These are phyloP conservation scores for Peribatodes rhomboidaria DNA, from an alignment of 2,888 invertebrate genomes.

Conservation along the genomic window DNA sequence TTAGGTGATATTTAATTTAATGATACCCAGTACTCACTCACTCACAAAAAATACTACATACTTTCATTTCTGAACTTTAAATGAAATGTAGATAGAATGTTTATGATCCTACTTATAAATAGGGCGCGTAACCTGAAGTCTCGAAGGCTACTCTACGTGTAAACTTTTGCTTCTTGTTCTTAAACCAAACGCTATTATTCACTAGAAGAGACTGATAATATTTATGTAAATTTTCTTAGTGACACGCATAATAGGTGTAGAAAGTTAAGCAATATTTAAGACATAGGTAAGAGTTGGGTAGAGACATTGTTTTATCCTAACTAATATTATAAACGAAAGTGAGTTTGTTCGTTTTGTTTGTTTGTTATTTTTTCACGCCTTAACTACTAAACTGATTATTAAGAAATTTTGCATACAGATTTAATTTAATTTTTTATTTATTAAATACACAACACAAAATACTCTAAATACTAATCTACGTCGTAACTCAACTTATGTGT, in stretches of 20 bases:
- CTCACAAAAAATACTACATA: no score
- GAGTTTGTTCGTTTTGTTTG: no score
- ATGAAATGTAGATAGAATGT: neutral
- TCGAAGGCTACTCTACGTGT: constrained; percentile 22
- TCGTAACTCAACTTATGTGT: no score
- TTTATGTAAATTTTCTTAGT: neutral
- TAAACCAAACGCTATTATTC: constrained; percentile 1
- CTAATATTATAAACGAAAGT: no score
- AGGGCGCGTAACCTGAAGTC: constrained; percentile 24
- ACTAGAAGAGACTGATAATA: constrained; percentile 20
- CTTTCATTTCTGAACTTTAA: neutral
- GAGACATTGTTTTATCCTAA: neutral
- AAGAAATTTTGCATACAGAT: no score
- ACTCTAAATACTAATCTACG: no score
- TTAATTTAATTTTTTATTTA: no score
- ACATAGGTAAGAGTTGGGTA: neutral
- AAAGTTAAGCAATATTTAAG: neutral
- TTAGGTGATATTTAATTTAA: no score
- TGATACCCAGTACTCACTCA: no score
- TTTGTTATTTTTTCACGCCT: no score
- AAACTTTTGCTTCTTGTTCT: constrained; percentile 26
- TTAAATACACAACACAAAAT: no score
- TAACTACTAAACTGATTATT: no score
- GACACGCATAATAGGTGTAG: neutral
- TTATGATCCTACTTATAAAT: constrained; percentile 20